These are phyloP conservation scores for Elysia crispata DNA, from an alignment of 2,888 invertebrate species.

Conservation along the genomic window DNA sequence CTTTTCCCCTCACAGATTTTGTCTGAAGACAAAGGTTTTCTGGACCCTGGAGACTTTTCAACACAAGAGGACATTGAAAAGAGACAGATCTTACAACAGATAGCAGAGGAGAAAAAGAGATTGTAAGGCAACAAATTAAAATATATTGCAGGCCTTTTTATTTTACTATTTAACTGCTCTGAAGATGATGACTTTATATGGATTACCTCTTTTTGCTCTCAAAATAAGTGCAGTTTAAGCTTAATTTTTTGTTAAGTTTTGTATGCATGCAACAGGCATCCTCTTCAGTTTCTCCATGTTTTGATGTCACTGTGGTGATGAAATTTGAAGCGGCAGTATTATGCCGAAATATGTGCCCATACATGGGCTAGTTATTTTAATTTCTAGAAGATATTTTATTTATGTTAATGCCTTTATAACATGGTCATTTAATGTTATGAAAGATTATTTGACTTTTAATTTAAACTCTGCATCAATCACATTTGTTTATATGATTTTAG, in stretches of 20 bases:
- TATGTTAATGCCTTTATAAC: too few relatives aligned
- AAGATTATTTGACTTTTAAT: too few relatives aligned
- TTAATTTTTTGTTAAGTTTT: neutral
- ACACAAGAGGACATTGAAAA: constrained; percentile 68
- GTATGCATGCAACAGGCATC: too few relatives aligned
- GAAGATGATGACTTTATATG: neutral
- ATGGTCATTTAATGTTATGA: too few relatives aligned
- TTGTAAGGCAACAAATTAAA: constrained; percentile 56
- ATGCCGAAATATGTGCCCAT: too few relatives aligned
- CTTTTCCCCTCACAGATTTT: constrained; percentile 49
- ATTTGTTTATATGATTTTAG: too few relatives aligned
- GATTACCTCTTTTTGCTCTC: neutral
- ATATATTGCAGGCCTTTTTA: neutral
- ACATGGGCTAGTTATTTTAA: too few relatives aligned
- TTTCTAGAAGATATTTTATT: too few relatives aligned
- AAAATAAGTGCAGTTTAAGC: neutral
- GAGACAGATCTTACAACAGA: constrained; percentile 55
- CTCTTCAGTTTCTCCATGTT: too few relatives aligned
- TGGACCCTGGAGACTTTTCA: constrained; percentile 65
- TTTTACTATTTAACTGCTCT: neutral
- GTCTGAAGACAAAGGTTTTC: constrained; percentile 63
- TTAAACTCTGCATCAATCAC: too few relatives aligned
- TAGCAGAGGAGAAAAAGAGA: constrained; percentile 68
- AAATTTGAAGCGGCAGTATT: too few relatives aligned
- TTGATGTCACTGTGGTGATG: too few relatives aligned